phyloP scores from a whole-genome alignment of 1,140 invertebrate species.

The Acromyrmex echinatior region DNA sequence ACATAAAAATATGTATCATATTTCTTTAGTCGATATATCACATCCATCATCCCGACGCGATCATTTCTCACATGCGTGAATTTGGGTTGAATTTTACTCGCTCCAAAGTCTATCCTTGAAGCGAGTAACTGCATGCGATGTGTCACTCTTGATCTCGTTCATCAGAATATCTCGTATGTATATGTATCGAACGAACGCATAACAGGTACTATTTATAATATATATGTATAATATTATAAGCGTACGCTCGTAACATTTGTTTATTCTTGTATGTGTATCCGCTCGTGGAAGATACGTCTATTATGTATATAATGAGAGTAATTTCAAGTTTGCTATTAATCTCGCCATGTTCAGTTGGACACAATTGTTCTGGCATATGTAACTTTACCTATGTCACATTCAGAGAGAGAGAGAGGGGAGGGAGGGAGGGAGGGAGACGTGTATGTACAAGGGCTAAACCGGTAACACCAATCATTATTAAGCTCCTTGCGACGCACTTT shows the following conservation, averaged over 20 bases:
- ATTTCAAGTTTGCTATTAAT: constrained; percentile 12
- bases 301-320: background rate
- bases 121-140: background rate
- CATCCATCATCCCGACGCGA: background rate
- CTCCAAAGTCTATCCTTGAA: background rate
- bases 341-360: background rate
- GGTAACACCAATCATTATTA: constrained; percentile 46
- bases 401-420: background rate
- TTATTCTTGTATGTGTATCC: constrained; percentile 17
- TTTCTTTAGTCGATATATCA: constrained; percentile 26
- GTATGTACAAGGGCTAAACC: constrained; percentile 26
- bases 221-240: constrained; percentile 15
- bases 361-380: background rate
- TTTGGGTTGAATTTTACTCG: background rate
- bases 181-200: background rate
- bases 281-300: background rate
- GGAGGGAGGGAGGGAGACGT: background rate
- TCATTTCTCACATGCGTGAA: background rate
- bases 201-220: constrained; percentile 61
- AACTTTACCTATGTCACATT: constrained; percentile 7
- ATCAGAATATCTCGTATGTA: constrained; percentile 20
- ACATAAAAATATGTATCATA: constrained; percentile 54
- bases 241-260: constrained; percentile 43
- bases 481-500: constrained; percentile 11
- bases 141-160: constrained; percentile 4